Evolutionary conservation across 1,140 invertebrate genomes (phyloP), one percentile per base, ranked within the genome.

Genomic region (Temnothorax curvispinosus): DNA sequence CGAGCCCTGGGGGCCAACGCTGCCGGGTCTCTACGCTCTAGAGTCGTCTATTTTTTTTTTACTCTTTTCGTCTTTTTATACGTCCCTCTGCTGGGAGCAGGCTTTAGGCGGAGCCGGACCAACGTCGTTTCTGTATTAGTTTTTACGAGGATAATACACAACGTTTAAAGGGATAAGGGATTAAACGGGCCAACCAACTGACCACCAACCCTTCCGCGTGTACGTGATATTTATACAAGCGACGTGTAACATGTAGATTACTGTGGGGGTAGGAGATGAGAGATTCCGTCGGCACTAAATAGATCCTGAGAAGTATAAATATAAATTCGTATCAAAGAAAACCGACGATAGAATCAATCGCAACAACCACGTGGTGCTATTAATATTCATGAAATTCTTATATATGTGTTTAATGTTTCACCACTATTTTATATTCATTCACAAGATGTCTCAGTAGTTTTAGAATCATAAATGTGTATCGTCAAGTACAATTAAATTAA

Each of bases 121-220:
- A 75, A 78, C 58, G 87, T 85, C 89, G 90, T 82, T 84, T 77
- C 92, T 93, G 93, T 94, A 95, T 95, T 95, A 95, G 93, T 95
- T 95, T 95, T 95, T 95, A 95, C 92, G 95, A 95, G 93, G 93
- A 94, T 94, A 95, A 95, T 95, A 95, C 94, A 95, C 94, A 95
- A 95, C 93, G 94, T 93, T 95, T 95, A 95, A 94, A 95, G 93
- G 94, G 94, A 95, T 95, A 95, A 95, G 87, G 93, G 94, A 95
- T 95, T 95, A 95, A 95, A 94, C 86, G 89, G 87, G 60, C 65
- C 86, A 89, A 75, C 77, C 88, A 93, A 93, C 94, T 94, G 94
- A 93, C 93, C 94, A 92, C 90, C 80, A 89, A 88, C 85, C 82
- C 89, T 84, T 90, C 64, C 76, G 78, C 54, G 74, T 60, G 58